phyloP scores from a whole-genome alignment of 2,113 vertebrate species.

The Planiliza haematocheilus region DNA sequence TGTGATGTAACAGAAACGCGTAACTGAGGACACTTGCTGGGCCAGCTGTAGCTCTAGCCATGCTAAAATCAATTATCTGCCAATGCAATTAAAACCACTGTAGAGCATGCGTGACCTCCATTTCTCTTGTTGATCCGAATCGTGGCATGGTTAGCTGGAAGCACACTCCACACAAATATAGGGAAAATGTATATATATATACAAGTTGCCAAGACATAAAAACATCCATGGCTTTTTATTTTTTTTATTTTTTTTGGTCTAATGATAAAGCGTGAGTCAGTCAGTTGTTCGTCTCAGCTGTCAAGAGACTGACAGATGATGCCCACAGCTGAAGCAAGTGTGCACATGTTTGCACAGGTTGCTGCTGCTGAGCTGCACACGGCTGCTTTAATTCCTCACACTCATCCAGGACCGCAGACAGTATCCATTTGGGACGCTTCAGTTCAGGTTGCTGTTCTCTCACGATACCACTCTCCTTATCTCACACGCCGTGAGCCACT shows the following conservation, averaged over 20 bases:
- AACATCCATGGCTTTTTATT: neutral
- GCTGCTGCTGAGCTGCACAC: neutral
- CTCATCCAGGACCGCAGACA: slow-evolving; percentile 22
- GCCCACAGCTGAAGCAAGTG: slow-evolving; percentile 9
- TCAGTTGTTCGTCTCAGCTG: slow-evolving; percentile 15
- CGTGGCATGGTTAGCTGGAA: neutral
- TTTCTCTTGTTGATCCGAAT: neutral
- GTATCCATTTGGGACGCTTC: slow-evolving; percentile 24
- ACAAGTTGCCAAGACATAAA: neutral
- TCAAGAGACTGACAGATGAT: slow-evolving; percentile 21
- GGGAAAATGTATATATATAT: no score
- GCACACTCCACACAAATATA: no score
- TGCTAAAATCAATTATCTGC: slow-evolving; percentile 76
- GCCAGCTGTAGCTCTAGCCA: slow-evolving; percentile 45
- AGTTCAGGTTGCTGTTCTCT: neutral
- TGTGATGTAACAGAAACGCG: slow-evolving; percentile 43
- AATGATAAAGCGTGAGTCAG: slow-evolving; percentile 1
- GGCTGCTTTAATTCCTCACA: slow-evolving; percentile 10
- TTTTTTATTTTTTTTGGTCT: neutral
- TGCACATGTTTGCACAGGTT: neutral
- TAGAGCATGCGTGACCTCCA: slow-evolving; percentile 37
- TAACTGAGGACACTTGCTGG: slow-evolving; percentile 33
- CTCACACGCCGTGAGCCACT: slow-evolving; percentile 47
- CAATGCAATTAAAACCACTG: slow-evolving; percentile 75
- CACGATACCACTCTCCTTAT: slow-evolving; percentile 22